phyloP scores from a whole-genome alignment of 2,888 invertebrate species.

The Phyto melanocephala region DNA sequence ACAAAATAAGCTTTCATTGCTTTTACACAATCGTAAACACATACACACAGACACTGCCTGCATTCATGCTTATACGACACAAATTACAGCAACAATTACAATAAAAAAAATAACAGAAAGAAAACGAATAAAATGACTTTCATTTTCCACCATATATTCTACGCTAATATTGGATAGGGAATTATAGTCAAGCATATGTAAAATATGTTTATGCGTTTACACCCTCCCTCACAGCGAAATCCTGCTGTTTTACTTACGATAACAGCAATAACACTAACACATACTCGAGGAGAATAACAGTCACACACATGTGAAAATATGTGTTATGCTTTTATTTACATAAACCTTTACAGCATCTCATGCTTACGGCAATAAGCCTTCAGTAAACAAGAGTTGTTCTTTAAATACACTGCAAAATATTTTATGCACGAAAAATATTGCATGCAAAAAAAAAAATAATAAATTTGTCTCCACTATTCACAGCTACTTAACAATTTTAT shows the following conservation, averaged over 20 bases:
- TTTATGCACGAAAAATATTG: too few relatives aligned
- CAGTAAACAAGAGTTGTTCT: not conserved
- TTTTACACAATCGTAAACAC: not conserved
- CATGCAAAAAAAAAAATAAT: too few relatives aligned
- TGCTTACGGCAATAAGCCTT: not conserved
- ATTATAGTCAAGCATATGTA: conserved; percentile 64
- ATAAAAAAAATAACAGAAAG: not conserved
- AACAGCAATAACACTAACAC: conserved; percentile 2
- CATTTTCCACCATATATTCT: conserved; percentile 65
- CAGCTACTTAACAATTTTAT: too few relatives aligned
- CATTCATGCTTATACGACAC: not conserved
- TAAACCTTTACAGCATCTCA: not conserved
- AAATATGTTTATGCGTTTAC: conserved; percentile 47
- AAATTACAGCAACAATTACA: not conserved
- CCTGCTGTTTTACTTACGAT: not conserved
- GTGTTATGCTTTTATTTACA: not conserved
- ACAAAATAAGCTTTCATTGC: conserved; percentile 17
- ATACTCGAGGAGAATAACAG: not conserved
- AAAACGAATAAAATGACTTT: conserved; percentile 60
- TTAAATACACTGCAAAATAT: too few relatives aligned
- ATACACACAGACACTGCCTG: too few relatives aligned
- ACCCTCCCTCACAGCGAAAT: not conserved
- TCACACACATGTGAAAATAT: not conserved
- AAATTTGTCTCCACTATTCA: too few relatives aligned
- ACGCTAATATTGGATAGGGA: conserved; percentile 65